Percentiles rank a stretch among this genome's conserved stretches.
phyloP scores from a whole-genome alignment of 1,140 invertebrate species.

The Drosophila rufa region DNA sequence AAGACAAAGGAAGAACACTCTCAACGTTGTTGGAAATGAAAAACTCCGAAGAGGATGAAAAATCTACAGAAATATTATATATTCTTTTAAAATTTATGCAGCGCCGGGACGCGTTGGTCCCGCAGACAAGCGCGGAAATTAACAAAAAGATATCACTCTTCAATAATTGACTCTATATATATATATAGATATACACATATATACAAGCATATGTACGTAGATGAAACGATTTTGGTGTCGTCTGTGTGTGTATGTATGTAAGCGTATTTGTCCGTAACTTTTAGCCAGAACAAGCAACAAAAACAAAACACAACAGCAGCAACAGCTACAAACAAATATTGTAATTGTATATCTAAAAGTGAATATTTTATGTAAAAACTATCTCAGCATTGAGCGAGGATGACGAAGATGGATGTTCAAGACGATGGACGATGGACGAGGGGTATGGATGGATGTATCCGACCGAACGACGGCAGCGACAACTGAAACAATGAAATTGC shows the following conservation, averaged over 20 bases:
- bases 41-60: constrained; percentile 10
- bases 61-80: constrained; percentile 75
- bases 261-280: constrained; percentile 75
- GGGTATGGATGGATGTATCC: constrained; percentile 15
- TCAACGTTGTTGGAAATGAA: constrained; percentile 21
- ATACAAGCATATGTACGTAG: constrained; percentile 40
- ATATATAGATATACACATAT: constrained; percentile 51
- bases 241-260: constrained; percentile 57
- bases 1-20: constrained; percentile 30
- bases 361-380: constrained; percentile 75
- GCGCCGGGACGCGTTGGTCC: too few relatives aligned
- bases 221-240: constrained; percentile 63
- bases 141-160: constrained; percentile 77
- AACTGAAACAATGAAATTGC: constrained; percentile 82
- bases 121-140: constrained; percentile 37
- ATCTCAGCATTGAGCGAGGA: constrained; percentile 39
- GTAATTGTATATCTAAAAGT: constrained; percentile 66
- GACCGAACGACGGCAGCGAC: constrained; percentile 56
- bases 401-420: constrained; percentile 11
- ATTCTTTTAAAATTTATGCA: constrained; percentile 83
- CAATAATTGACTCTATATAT: constrained; percentile 68
- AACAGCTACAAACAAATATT: constrained; percentile 36
- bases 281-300: constrained; percentile 64
- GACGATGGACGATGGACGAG: constrained; percentile 15
- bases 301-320: constrained; percentile 4